A percentile compares a stretch with the other conserved stretches of the same genome.
These are phyloP conservation scores for Lepisosteus osseus DNA, from an alignment of 2,113 vertebrate genomes.

Conservation along the genomic window DNA sequence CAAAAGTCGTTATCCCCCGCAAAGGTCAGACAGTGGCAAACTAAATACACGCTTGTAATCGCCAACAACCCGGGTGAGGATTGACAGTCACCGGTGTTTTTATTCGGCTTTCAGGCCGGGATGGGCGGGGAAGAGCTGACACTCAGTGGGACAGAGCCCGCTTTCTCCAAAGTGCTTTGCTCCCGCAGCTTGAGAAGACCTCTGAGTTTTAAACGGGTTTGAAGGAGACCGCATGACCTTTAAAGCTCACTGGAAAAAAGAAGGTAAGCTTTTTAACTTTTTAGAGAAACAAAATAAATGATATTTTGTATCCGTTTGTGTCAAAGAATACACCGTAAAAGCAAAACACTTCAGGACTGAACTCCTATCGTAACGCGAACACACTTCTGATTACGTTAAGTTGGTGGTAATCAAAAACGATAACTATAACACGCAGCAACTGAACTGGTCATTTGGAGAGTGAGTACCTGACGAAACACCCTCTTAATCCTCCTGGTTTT, in stretches of 20 bases:
- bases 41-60: constrained; percentile 57
- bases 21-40: constrained; percentile 46
- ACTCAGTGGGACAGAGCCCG: constrained; percentile 8
- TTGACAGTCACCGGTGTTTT: constrained; percentile 12
- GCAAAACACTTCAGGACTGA: no score
- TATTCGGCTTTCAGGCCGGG: constrained; percentile 16
- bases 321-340: no score
- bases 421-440: no score
- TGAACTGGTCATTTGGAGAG: no score
- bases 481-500: no score
- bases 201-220: constrained; percentile 26
- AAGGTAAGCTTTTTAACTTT: neutral
- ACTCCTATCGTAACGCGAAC: no score
- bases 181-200: constrained; percentile 27
- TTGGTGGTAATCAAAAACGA: no score
- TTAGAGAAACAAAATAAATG: no score
- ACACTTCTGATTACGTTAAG: no score
- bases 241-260: constrained; percentile 19
- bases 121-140: constrained; percentile 13
- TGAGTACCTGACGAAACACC: no score
- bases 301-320: no score
- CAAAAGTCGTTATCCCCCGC: constrained; percentile 54
- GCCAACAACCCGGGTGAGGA: constrained; percentile 35
- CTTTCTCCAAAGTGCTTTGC: constrained; percentile 12
- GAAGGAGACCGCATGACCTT: constrained; percentile 13